Evolutionary conservation across 1,140 invertebrate genomes (phyloP), one percentile per base, ranked within the genome.

Genomic region (Diorhabda elongata): DNA sequence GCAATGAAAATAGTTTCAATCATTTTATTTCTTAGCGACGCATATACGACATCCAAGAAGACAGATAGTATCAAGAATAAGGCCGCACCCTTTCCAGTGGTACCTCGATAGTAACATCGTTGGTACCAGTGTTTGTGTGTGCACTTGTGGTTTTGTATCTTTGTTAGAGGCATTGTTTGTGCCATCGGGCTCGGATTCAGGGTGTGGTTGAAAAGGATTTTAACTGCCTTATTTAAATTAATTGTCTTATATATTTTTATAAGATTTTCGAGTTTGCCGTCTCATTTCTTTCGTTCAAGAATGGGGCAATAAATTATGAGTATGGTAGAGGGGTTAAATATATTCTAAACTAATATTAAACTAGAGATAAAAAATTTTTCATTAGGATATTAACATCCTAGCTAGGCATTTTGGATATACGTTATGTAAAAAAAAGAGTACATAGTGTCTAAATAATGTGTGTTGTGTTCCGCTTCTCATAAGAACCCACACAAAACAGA

Each of bases 81-180:
- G 47, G n/a, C 47, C 47, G 47, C 47, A 52, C 47, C 47, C 47
- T 52, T 52, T 52, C 47, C 47, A 52, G 6, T n/a, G n/a, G 47
- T 52, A 52, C 47, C 47, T 52, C 47, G 47, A n/a, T 52, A 52
- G 6, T n/a, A 52, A 52, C 47, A 52, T 62, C 69, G 58, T 52
- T 68, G 66, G 69, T 68, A 68, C 65, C 71, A 69, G 66, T 68
- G 71, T 66, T 63, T 73, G 71, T 66, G 57, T 69, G 66, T 69
- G 67, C 70, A 73, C 69, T 67, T 69, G 66, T 61, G 66, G 64
- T 45, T 65, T 65, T 65, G 64, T 65, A 64, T 64, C 63, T 64
- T 64, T 64, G 63, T 57, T 65, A 58, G 52, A 58, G 52, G 64
- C 52, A 65, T 65, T 65, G 64, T 65, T 52, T 52, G 47, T 52